Conservation (phyloP, 35 echinoderm and acorn worm species). For the Apostichopus parvimensis region DNA sequence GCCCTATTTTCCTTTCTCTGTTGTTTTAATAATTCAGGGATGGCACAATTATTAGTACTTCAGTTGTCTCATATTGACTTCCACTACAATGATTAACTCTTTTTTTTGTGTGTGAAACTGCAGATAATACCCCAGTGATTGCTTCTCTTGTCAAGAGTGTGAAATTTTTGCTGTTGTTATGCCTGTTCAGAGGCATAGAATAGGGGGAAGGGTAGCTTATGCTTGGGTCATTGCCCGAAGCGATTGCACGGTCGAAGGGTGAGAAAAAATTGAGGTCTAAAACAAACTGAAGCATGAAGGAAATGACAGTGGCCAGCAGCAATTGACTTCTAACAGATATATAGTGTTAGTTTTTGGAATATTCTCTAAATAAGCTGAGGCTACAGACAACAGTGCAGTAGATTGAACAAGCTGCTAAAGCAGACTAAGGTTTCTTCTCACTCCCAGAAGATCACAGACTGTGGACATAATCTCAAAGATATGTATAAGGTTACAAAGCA, state of each 20-base stretch:
- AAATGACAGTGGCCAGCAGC: not conserved
- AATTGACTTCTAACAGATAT: not conserved
- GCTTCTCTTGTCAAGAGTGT: slow-evolving; percentile 37
- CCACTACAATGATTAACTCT: slow-evolving; percentile 36
- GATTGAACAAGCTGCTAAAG: no score
- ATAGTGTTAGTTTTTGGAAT: no score
- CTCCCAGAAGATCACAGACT: no score
- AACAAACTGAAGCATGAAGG: not conserved
- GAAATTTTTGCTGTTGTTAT: slow-evolving; percentile 6
- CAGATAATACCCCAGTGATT: slow-evolving; percentile 39
- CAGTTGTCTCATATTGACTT: slow-evolving; percentile 18
- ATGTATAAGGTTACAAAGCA: no score
- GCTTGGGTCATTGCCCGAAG: slow-evolving; percentile 30
- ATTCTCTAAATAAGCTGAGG: no score
- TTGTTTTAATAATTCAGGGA: slow-evolving; percentile 46
- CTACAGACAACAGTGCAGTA: no score
- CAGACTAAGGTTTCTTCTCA: no score
- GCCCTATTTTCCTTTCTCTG: slow-evolving; percentile 37
- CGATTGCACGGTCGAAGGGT: not conserved
- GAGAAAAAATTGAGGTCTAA: not conserved
- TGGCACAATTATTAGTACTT: slow-evolving; percentile 47
- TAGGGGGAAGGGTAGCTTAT: slow-evolving; percentile 10
- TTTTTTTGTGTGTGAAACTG: slow-evolving; percentile 2
- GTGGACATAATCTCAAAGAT: no score
- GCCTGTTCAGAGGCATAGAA: slow-evolving; percentile 10